These are phyloP conservation scores for Rhinoderma darwinii DNA, from an alignment of 2,113 vertebrate species.

Conservation along the genomic window DNA sequence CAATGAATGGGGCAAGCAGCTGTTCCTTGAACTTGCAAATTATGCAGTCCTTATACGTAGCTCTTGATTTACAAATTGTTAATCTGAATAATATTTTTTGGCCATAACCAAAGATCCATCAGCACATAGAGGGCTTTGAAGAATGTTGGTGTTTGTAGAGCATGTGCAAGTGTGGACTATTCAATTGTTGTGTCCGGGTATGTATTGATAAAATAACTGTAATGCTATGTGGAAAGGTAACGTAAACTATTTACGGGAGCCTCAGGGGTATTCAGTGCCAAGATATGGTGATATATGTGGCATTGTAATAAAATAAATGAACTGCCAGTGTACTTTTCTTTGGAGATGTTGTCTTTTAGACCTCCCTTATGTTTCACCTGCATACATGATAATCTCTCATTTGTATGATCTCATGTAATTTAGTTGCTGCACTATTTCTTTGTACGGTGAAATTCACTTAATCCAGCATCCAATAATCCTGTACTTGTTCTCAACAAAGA, in stretches of 20 bases:
- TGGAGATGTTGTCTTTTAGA: too few relatives aligned
- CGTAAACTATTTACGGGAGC: conserved; percentile 16
- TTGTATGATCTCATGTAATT: background rate
- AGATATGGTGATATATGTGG: conserved; percentile 25
- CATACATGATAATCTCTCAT: background rate
- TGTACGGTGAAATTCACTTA: too few relatives aligned
- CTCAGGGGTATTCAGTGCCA: conserved; percentile 42
- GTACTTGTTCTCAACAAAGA: too few relatives aligned
- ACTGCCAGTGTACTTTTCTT: background rate
- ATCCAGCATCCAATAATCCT: too few relatives aligned
- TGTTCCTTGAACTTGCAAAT: background rate
- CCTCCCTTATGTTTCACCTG: background rate
- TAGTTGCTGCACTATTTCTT: too few relatives aligned
- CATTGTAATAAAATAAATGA: conserved; percentile 23
- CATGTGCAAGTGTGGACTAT: background rate
- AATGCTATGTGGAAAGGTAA: too few relatives aligned
- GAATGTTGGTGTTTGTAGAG: background rate
- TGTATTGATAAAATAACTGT: too few relatives aligned
- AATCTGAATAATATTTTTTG: background rate
- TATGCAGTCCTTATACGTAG: background rate
- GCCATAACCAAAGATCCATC: conserved; percentile 14
- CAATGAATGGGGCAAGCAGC: background rate
- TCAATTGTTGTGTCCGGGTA: too few relatives aligned
- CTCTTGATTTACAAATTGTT: background rate
- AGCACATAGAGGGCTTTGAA: background rate